Evolutionary conservation across 1,140 invertebrate genomes (phyloP), one percentile per base, ranked within the genome.

Genomic region (Phymorhynchus buccinoides): DNA sequence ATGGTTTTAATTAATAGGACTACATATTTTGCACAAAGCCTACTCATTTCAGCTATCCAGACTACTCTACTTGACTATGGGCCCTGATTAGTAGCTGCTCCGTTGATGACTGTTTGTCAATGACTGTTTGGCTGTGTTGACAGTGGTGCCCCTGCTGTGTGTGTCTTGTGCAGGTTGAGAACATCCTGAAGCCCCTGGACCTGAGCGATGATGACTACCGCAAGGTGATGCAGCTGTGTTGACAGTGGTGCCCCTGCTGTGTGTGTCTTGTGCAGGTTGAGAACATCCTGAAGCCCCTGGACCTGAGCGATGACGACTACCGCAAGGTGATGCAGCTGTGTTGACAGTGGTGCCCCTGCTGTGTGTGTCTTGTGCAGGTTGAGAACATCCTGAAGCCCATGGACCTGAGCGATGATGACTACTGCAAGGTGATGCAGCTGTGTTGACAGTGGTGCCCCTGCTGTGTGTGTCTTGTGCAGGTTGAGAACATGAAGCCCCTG

Each of bases 401-500:
- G 87, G 95, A 97, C 68, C 94, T 99, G 27, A 95, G 95, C 56
- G 95, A 98, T 91, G 96, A 97, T 85, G 95, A 97, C 89, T 94
- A 98, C 44, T 94, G 95, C 85, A 95, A 96, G 91, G 95, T 99
- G 48, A 97, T 97, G 95, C 94, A 94, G 85, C 94, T 95, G n/a
- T n/a, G n/a, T n/a, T n/a, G n/a, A n/a, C n/a, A n/a, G n/a, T n/a
- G n/a, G n/a, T n/a, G n/a, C n/a, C n/a, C n/a, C n/a, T n/a, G n/a
- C n/a, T n/a, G n/a, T n/a, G n/a, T n/a, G n/a, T n/a, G n/a, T n/a
- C n/a, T n/a, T 85, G 90, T 89, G 32, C 94, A 98, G 97, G 96
- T 99, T 91, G 96, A 96, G 93, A 96, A 97, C 93, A 97, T 97
- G 93, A 95, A 96, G 92, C 95, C 97, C 80, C 94, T 99, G 87